Conservation (phyloP, 1,140 invertebrate species). For the Dendroctonus ponderosae region DNA sequence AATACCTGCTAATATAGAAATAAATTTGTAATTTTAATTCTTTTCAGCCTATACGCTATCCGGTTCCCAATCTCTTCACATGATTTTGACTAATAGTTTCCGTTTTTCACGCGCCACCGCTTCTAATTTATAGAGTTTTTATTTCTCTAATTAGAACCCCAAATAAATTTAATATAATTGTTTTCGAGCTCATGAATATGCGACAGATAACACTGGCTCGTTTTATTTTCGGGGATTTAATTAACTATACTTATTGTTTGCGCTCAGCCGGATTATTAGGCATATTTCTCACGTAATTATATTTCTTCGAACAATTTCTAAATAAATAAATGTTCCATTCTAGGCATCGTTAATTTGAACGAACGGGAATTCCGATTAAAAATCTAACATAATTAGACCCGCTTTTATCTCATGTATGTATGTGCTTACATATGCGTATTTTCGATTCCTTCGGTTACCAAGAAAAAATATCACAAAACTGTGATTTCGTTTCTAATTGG, state of each 20-base stretch:
- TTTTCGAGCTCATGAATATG: conserved; percentile 31
- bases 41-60: not conserved
- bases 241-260: conserved; percentile 28
- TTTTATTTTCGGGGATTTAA: conserved; percentile 28
- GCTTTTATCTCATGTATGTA: not conserved
- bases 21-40: no score
- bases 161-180: conserved; percentile 34
- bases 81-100: conserved; percentile 35
- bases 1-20: no score
- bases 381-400: not conserved
- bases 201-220: conserved; percentile 17
- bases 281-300: conserved; percentile 31
- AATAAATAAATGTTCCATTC: conserved; percentile 14
- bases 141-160: conserved; percentile 32
- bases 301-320: conserved; percentile 17
- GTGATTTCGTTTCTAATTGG: conserved; percentile 3
- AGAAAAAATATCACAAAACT: conserved; percentile 2
- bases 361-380: conserved; percentile 12
- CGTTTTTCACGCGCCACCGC: conserved; percentile 33
- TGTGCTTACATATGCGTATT: not conserved
- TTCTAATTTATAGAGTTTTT: conserved; percentile 32
- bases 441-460: not conserved
- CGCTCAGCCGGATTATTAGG: conserved; percentile 26
- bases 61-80: conserved; percentile 16
- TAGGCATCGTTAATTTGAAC: conserved; percentile 3